Evolutionary conservation across 2,797 vertebrate species (phyloP), one percentile per base, ranked within the genome.

Genomic region (Merluccius polli): DNA sequence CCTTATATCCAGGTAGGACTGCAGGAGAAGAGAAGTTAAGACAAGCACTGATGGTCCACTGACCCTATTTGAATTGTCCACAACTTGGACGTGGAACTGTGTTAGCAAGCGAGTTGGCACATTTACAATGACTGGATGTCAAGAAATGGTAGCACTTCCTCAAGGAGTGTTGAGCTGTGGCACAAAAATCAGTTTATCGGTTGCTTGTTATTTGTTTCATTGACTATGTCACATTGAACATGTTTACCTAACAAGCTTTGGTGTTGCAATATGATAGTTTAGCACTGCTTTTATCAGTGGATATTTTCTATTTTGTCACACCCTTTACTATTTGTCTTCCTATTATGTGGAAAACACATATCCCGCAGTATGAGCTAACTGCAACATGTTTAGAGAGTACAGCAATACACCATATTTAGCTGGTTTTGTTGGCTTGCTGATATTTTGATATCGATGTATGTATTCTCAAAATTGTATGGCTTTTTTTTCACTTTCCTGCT

Each of bases 281-380:
- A 90, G 90, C 92, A 91, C 90, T 92, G 91, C 92, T 91, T 93
- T 91, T 85, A 87, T 89, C 88, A 90, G 90, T 91, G 91, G 81
- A 87, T 92, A 89, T 92, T 93, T 92, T 92, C 87, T 91, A 92
- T 91, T 91, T 92, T 87, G 90, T 90, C 86, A 90, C 91, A 83
- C 90, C 90, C 92, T 92, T 90, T 92, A 91, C 91, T 90, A 92
- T 93, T 89, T 87, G 93, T 95, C 93, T 94, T 95, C 94, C 93
- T 93, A 92, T 83, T 84, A 91, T 91, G 87, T 93, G 92, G 88
- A 87, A 80, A 88, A 90, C 90, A 92, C 90, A 91, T 92, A 91
- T 90, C 90, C 91, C 83, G 86, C 91, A 87, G 90, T 92, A 86
- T 90, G 88, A 85, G 89, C 89, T 86, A 83, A 90, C 87, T 92